Conservation (phyloP, 2,113 vertebrate species). For the Pandion haliaetus region DNA sequence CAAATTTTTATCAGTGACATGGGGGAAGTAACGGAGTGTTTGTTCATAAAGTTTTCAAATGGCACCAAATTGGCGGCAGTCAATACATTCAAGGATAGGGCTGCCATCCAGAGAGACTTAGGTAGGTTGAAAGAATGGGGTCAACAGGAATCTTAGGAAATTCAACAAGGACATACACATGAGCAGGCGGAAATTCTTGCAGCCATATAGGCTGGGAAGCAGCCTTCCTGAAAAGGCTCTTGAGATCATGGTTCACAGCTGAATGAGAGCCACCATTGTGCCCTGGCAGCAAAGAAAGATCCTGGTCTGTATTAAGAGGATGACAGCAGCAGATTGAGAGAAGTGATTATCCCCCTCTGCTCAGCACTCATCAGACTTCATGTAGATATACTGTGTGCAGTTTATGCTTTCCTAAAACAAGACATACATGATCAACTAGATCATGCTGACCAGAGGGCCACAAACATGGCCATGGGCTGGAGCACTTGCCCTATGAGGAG, state of each 20-base stretch:
- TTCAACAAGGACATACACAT: neutral
- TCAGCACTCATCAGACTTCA: neutral
- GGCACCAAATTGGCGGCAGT: neutral
- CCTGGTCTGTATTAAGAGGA: neutral
- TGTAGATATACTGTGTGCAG: fast-evolving
- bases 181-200: neutral
- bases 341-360: neutral
- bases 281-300: neutral
- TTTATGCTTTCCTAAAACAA: neutral
- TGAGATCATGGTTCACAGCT: neutral
- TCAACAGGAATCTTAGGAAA: neutral
- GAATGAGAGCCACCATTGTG: neutral
- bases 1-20: neutral
- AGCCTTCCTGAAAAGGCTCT: neutral
- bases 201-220: neutral
- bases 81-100: neutral
- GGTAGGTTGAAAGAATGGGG: neutral
- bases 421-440: neutral
- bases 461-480: neutral
- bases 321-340: neutral
- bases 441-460: neutral
- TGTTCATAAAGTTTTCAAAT: neutral
- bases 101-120: neutral
- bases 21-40: neutral
- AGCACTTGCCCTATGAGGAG: neutral